A percentile compares a stretch with the other conserved stretches of the same genome.
Conservation (phyloP, 1,140 invertebrate genomes). For the Rhyzopertha dominica region DNA sequence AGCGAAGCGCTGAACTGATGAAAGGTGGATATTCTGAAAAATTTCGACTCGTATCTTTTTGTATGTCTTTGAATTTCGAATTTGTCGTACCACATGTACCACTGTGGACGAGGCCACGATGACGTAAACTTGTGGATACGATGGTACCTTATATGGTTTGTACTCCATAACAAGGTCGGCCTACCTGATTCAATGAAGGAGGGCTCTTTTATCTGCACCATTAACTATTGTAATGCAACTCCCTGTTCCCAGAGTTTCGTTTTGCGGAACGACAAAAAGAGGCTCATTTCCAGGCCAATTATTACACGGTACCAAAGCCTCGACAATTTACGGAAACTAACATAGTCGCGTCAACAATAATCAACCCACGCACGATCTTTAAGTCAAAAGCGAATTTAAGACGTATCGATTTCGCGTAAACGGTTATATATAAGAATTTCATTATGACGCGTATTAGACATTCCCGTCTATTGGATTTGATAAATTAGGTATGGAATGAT, state of each 20-base stretch:
- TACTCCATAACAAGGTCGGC: slow-evolving; percentile 24
- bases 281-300: no score
- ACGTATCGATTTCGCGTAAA: no score
- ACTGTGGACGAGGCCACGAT: slow-evolving; percentile 16
- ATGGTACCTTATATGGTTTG: slow-evolving; percentile 30
- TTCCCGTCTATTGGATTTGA: no score
- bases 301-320: not conserved
- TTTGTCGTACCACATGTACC: slow-evolving; percentile 15
- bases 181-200: slow-evolving; percentile 19
- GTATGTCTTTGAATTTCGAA: not conserved
- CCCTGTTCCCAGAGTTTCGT: no score
- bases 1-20: not conserved
- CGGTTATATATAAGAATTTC: no score
- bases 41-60: not conserved
- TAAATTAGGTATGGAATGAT: no score
- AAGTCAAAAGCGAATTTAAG: no score
- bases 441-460: no score
- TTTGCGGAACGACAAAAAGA: no score
- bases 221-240: not conserved
- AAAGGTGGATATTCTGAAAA: slow-evolving; percentile 1
- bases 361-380: no score
- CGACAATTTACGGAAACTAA: not conserved
- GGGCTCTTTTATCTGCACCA: not conserved
- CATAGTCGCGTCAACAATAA: not conserved
- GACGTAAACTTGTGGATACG: slow-evolving; percentile 23